Evolutionary conservation across 1,140 invertebrate genomes (phyloP).

Genomic region (Musca domestica): DNA sequence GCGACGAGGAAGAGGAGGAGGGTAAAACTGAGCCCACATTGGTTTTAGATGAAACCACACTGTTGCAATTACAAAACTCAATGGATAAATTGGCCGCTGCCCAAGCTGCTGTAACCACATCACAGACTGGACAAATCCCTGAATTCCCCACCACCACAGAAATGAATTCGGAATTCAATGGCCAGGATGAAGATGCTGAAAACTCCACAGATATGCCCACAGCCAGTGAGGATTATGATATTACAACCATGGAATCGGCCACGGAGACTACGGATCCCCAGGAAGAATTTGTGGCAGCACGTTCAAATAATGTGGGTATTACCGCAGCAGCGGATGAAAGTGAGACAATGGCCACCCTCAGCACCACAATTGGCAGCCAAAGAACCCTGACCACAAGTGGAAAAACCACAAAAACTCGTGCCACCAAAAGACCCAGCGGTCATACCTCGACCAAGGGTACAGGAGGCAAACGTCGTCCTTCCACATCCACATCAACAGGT

Average conservation of each 20-base stretch:
- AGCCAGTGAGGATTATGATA: slow-evolving; percentile 21
- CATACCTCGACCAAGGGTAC: slow-evolving; percentile 27
- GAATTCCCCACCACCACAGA: slow-evolving; percentile 37
- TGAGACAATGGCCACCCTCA: slow-evolving; percentile 16
- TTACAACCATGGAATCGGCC: slow-evolving; percentile 36
- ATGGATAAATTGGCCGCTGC: slow-evolving; percentile 49
- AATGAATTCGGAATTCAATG: slow-evolving; percentile 31
- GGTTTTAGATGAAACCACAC: slow-evolving; percentile 45
- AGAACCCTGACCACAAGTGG: slow-evolving; percentile 47
- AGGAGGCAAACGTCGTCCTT: slow-evolving; percentile 36
- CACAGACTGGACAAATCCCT: slow-evolving; percentile 41
- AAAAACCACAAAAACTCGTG: slow-evolving; percentile 40
- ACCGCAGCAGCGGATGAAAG: slow-evolving; percentile 43
- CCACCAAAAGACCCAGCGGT: slow-evolving; percentile 43
- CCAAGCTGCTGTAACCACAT: slow-evolving; percentile 38
- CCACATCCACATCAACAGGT: neutral
- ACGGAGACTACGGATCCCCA: slow-evolving; percentile 46
- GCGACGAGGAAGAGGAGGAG: slow-evolving; percentile 36
- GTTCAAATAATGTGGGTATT: slow-evolving; percentile 45
- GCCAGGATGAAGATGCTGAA: slow-evolving; percentile 17
- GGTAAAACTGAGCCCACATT: slow-evolving; percentile 46
- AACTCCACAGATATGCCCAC: slow-evolving; percentile 23
- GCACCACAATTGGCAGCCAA: slow-evolving; percentile 38
- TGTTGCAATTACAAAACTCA: slow-evolving; percentile 42
- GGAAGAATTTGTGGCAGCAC: slow-evolving; percentile 48